These are phyloP conservation scores for Aspiorhynchus laticeps DNA, from an alignment of 2,113 vertebrate species.

Conservation along the genomic window DNA sequence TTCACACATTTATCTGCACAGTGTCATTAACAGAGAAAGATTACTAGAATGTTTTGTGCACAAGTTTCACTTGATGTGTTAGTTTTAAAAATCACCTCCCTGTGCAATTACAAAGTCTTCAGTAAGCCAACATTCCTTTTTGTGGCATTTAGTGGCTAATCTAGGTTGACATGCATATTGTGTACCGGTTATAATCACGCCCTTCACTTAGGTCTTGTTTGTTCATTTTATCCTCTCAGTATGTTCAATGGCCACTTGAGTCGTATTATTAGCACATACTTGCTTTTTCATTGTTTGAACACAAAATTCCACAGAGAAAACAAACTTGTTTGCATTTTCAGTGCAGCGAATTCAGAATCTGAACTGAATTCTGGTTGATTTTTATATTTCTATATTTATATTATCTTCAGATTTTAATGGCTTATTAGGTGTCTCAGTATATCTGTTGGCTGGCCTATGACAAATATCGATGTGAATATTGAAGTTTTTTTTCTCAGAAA, in stretches of 20 bases:
- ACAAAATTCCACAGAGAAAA: slow-evolving; percentile 34
- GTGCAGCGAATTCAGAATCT: neutral
- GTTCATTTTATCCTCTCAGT: slow-evolving; percentile 66
- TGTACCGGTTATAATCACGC: slow-evolving; percentile 63
- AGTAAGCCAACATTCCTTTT: neutral
- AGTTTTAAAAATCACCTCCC: neutral
- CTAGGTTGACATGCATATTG: slow-evolving; percentile 52
- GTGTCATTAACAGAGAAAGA: slow-evolving; percentile 54
- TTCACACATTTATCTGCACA: slow-evolving; percentile 60
- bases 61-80: neutral
- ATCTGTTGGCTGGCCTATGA: neutral
- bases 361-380: neutral
- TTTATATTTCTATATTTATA: neutral
- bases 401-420: neutral
- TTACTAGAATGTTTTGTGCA: neutral
- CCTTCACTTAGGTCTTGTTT: slow-evolving; percentile 59
- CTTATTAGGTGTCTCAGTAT: neutral
- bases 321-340: slow-evolving; percentile 21
- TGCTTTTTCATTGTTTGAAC: slow-evolving; percentile 62
- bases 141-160: neutral
- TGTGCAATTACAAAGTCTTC: neutral
- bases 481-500: too few species aligned
- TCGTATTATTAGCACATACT: slow-evolving; percentile 64
- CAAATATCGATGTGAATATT: neutral
- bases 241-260: slow-evolving; percentile 67